These are phyloP conservation scores for Archaeoteleia sp. DNA, from an alignment of 2,888 invertebrate genomes.

Conservation along the genomic window DNA sequence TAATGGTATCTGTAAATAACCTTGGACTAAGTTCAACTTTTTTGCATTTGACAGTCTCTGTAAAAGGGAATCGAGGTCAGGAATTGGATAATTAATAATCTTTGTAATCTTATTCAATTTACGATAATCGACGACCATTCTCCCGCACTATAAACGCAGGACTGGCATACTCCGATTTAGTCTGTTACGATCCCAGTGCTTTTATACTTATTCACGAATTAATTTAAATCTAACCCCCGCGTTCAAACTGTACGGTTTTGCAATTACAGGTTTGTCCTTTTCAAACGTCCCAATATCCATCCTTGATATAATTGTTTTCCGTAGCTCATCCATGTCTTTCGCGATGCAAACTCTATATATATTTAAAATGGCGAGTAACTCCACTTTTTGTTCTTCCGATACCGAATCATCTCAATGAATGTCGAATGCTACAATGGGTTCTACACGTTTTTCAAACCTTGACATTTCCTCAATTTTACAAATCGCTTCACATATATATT, in stretches of 20 bases:
- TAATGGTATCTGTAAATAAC: conserved; percentile 37
- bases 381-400: background rate
- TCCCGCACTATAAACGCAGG: conserved; percentile 24
- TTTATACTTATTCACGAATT: conserved; percentile 20
- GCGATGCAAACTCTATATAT: conserved; percentile 7
- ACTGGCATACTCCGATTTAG: conserved; percentile 32
- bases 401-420: background rate
- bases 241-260: conserved; percentile 34
- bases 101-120: conserved; percentile 22
- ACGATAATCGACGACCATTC: conserved; percentile 35
- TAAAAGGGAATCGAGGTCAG: conserved; percentile 30
- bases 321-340: conserved; percentile 1
- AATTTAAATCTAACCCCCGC: conserved; percentile 14
- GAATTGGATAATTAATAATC: conserved; percentile 17
- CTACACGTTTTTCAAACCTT: background rate
- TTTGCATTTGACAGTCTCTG: conserved; percentile 9
- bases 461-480: background rate
- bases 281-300: conserved; percentile 37
- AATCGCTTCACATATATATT: no score
- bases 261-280: background rate
- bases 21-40: conserved; percentile 10
- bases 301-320: conserved; percentile 1
- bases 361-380: conserved; percentile 1
- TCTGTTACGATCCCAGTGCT: conserved; percentile 35
- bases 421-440: no score